Base-by-base conservation (phyloP, 92 coral and sea anemone genomes). In the Zoanthus solanderi region DNA sequence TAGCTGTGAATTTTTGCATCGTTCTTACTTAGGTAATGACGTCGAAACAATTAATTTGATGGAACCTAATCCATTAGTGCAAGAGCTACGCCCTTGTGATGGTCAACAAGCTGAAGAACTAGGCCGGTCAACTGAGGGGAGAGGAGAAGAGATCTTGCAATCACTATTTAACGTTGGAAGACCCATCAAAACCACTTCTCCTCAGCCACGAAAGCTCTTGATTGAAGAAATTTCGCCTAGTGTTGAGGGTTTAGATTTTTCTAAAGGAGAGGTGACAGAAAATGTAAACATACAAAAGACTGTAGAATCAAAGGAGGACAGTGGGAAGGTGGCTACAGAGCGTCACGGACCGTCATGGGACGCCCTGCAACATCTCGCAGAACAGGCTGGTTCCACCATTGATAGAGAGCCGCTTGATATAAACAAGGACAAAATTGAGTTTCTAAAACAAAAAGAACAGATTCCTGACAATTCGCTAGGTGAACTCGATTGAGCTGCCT, bases 391-490 rank as follows among this genome's bases (percentile, higher is more conserved):
- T 67, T 93, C 98, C 18, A 93, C 98, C 4, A 86, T 95, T 75
- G 97, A 95, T 5, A 92, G 98, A 57, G 85, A 95, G 53, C 99
- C 99, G 10, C 79, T 96, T 71, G 89, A 93, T 88, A 56, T 95
- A 14, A 82, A 87, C 60, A 90, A 93, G 86, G 93, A 93, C 78
- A 91, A 91, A 86, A 4, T 37, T 2, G 94, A 88, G 45, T 87
- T 87, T 72, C 65, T 86, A 30, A 84, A 88, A 44, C 92, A 89
- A 85, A 88, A 78, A 79, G 75, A 90, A 15, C 76, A 79, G 30
- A 83, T 72, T 66, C 74, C 61, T 6, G 74, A 81, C 61, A 81
- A 15, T 46, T 52, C 52, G 3, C 63, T 81, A 15, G 76, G 85
- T 18, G 85, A 63, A 15, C 63, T 81, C 12, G 85, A 81, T 54